phyloP scores from a whole-genome alignment of 2,797 vertebrate genomes.

The Sebastes goodei region DNA sequence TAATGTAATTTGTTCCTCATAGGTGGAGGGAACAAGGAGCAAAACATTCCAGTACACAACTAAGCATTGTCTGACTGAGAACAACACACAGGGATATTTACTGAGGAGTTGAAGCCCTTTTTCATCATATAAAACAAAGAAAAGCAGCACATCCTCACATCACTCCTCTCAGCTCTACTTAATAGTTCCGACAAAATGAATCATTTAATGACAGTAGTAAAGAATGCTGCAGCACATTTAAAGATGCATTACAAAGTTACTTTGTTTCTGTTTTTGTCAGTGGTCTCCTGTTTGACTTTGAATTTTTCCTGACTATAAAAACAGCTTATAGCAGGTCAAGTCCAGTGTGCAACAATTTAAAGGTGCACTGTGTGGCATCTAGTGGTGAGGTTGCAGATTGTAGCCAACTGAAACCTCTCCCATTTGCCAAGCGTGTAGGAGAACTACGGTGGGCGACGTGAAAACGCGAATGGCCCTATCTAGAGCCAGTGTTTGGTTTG shows the following conservation, averaged over 20 bases:
- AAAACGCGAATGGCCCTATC: neutral
- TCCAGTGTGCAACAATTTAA: neutral
- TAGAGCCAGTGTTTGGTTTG: too few relatives aligned
- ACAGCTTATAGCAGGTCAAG: neutral
- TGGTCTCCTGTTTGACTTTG: neutral
- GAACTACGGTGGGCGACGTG: neutral
- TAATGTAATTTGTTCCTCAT: neutral
- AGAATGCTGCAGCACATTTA: neutral
- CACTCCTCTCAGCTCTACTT: neutral
- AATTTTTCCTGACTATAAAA: neutral
- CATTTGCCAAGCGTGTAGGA: neutral
- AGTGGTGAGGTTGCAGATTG: neutral
- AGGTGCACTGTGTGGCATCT: neutral
- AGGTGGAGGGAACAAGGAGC: neutral
- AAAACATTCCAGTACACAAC: neutral
- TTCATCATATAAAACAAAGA: neutral
- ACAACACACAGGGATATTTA: neutral
- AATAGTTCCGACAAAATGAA: neutral
- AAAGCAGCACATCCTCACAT: neutral
- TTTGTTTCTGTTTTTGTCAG: neutral
- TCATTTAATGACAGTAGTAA: neutral
- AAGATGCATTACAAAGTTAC: neutral
- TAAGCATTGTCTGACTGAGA: neutral
- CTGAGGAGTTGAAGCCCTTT: neutral
- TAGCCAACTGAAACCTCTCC: rapidly evolving